Percentiles rank a stretch among this genome's conserved stretches.
These are phyloP conservation scores for Tipula helvola DNA, from an alignment of 2,888 invertebrate species.

Conservation along the genomic window DNA sequence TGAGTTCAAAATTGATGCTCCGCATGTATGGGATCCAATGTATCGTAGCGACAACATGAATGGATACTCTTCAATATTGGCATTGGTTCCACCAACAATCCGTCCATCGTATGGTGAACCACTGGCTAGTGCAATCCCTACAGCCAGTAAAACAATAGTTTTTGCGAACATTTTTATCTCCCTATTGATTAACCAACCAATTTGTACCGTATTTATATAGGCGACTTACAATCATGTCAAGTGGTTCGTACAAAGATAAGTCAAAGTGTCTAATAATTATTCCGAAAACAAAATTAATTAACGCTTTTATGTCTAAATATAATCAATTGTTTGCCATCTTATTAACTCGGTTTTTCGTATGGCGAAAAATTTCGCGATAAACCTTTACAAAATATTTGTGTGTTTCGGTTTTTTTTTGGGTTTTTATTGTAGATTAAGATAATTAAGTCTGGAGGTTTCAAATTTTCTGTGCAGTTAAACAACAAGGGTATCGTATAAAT, in stretches of 20 bases:
- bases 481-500: too few species aligned
- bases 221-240: too few species aligned
- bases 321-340: not conserved
- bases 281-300: too few species aligned
- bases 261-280: too few species aligned
- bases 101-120: not conserved
- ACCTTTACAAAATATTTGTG: not conserved
- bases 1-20: slow-evolving; percentile 18
- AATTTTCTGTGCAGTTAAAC: too few species aligned
- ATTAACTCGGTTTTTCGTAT: too few species aligned
- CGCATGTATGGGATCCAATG: slow-evolving; percentile 12
- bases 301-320: too few species aligned
- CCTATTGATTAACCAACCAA: too few species aligned
- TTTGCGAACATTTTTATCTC: not conserved
- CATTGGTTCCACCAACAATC: slow-evolving; percentile 22
- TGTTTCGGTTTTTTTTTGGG: not conserved
- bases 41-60: slow-evolving; percentile 21
- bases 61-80: slow-evolving; percentile 20
- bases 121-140: not conserved
- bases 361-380: not conserved
- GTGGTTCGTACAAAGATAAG: too few species aligned
- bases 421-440: too few species aligned
- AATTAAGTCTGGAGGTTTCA: too few species aligned
- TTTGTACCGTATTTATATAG: too few species aligned
- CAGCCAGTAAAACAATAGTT: not conserved